phyloP scores from a whole-genome alignment of 2,888 invertebrate genomes.

The Timandra comae region DNA sequence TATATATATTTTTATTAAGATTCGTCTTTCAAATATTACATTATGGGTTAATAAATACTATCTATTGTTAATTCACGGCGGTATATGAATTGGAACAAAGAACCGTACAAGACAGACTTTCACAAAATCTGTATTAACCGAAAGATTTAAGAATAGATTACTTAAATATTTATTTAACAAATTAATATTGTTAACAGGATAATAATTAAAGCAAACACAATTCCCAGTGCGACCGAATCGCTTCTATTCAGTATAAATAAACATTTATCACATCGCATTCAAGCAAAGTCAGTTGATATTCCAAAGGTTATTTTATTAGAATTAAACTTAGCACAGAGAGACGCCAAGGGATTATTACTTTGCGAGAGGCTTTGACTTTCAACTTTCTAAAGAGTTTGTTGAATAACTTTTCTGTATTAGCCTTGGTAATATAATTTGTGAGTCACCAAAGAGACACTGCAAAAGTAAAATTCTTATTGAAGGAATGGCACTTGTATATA shows the following conservation, averaged over 20 bases:
- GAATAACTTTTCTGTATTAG: slow-evolving; percentile 58
- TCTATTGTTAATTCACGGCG: too few species aligned
- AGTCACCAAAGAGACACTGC: slow-evolving; percentile 34
- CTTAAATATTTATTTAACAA: too few species aligned
- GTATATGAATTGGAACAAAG: too few species aligned
- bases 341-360: slow-evolving; percentile 48
- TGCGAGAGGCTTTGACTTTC: slow-evolving; percentile 51
- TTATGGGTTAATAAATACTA: too few species aligned
- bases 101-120: too few species aligned
- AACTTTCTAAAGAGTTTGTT: slow-evolving; percentile 57
- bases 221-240: too few species aligned
- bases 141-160: too few species aligned
- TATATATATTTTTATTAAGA: too few species aligned
- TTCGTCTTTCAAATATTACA: too few species aligned
- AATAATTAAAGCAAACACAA: too few species aligned
- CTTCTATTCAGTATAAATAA: slow-evolving; percentile 2
- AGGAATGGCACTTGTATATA: slow-evolving; percentile 15
- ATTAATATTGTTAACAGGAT: too few species aligned
- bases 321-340: slow-evolving; percentile 43
- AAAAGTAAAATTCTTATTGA: slow-evolving; percentile 26
- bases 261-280: slow-evolving; percentile 8
- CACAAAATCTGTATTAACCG: too few species aligned
- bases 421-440: slow-evolving; percentile 50
- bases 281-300: slow-evolving; percentile 14
- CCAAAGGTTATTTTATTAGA: slow-evolving; percentile 39